phyloP scores from a whole-genome alignment of 2,797 vertebrate species.

The Crocodylus rhombifer region DNA sequence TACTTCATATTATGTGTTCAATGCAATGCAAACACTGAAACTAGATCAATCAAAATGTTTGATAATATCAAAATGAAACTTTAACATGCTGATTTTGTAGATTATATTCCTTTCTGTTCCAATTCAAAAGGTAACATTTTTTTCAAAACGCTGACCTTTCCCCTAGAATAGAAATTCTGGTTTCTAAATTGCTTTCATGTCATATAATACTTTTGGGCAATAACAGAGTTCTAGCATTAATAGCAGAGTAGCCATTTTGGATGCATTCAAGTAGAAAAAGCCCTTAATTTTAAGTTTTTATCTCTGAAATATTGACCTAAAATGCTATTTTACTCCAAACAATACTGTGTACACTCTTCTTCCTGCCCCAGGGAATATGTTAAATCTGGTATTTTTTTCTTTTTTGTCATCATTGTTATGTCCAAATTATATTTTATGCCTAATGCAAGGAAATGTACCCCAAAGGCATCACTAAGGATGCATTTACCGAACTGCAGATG shows the following conservation, averaged over 20 bases:
- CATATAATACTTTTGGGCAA: neutral
- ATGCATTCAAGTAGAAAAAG: neutral
- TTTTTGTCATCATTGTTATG: neutral
- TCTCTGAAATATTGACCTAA: neutral
- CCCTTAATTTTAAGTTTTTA: conserved; percentile 17
- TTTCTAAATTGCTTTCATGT: neutral
- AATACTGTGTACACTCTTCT: neutral
- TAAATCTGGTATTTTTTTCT: neutral
- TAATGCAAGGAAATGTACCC: neutral
- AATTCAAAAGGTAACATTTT: neutral
- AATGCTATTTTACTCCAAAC: neutral
- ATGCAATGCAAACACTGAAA: neutral
- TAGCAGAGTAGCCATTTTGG: neutral
- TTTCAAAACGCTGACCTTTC: neutral
- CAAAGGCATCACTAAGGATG: neutral
- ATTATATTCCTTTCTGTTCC: neutral
- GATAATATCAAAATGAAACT: neutral
- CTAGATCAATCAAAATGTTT: neutral
- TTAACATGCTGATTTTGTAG: neutral
- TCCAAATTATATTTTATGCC: neutral
- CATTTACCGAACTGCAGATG: neutral
- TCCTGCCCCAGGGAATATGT: neutral
- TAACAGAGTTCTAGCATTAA: neutral
- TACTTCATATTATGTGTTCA: neutral
- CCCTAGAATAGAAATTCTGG: neutral